These are phyloP conservation scores for Myotis pilosus DNA, from an alignment of 2,797 vertebrate species.

Conservation along the genomic window DNA sequence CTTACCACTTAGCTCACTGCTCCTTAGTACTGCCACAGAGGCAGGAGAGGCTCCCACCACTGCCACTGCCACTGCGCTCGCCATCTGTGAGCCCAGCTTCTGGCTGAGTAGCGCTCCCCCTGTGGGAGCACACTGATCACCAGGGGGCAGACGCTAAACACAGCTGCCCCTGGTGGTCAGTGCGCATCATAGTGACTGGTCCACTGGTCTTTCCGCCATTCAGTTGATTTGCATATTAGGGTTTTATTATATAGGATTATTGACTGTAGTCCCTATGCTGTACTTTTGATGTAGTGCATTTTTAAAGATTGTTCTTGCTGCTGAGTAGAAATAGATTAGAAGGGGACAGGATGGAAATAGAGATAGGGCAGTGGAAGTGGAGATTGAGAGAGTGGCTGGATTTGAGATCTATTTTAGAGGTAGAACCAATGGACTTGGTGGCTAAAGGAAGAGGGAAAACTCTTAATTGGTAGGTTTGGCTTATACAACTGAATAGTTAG, in stretches of 20 bases:
- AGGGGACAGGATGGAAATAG: not conserved
- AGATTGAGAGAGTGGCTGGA: not conserved
- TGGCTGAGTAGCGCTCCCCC: no score
- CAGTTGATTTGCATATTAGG: no score
- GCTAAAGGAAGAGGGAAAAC: not conserved
- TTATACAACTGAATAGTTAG: not conserved
- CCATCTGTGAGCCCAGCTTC: no score
- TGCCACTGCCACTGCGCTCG: no score
- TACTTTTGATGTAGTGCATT: not conserved
- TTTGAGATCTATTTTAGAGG: not conserved
- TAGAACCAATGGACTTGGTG: not conserved
- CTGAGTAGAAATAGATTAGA: not conserved
- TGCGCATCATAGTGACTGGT: no score
- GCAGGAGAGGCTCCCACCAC: no score
- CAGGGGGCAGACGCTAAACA: no score
- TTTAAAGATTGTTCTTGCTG: slow-evolving; percentile 18
- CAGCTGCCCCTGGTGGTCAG: no score
- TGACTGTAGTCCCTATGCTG: not conserved
- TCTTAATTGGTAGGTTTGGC: not conserved
- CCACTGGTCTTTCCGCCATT: no score
- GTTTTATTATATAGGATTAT: not conserved
- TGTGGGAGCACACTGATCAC: no score
- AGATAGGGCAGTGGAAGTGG: not conserved
- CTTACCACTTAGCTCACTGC: no score
- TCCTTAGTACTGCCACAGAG: no score